phyloP scores from a whole-genome alignment of 2,113 vertebrate species.

The Psophia crepitans region DNA sequence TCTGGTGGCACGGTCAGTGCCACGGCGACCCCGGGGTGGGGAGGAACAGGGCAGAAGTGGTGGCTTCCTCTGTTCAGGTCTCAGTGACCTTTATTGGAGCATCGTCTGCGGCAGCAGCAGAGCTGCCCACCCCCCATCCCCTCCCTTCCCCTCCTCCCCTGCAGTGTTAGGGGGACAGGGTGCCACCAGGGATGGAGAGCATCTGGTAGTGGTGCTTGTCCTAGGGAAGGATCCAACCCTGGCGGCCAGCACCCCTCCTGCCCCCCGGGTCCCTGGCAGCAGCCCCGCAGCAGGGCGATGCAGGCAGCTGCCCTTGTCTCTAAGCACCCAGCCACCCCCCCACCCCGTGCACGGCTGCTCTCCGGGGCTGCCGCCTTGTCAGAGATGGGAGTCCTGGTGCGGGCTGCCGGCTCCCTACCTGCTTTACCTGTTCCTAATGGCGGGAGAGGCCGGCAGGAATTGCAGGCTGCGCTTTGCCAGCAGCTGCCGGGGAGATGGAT shows the following conservation, averaged over 20 bases:
- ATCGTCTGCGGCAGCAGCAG: neutral
- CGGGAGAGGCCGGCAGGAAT: neutral
- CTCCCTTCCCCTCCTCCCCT: neutral
- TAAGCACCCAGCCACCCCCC: neutral
- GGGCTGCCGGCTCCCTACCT: neutral
- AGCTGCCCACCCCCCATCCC: neutral
- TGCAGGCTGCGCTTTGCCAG: neutral
- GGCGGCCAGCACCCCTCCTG: neutral
- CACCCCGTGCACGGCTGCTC: neutral
- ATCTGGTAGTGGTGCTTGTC: neutral
- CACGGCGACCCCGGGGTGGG: fast-evolving
- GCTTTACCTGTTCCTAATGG: slow-evolving; percentile 39
- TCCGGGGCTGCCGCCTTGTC: fast-evolving
- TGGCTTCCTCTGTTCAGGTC: neutral
- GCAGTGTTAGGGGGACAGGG: fast-evolving
- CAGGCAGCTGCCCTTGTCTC: slow-evolving; percentile 2
- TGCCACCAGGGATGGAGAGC: neutral
- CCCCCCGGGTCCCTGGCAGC: neutral
- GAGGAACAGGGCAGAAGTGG: fast-evolving
- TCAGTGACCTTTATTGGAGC: slow-evolving; percentile 31
- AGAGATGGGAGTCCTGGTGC: neutral
- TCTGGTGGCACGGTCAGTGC: fast-evolving
- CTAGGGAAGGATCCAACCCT: neutral
- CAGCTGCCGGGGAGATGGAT: neutral
- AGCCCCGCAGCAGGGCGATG: neutral